Conservation (phyloP, 2,888 invertebrate species). For the Mesochorus sp. region DNA sequence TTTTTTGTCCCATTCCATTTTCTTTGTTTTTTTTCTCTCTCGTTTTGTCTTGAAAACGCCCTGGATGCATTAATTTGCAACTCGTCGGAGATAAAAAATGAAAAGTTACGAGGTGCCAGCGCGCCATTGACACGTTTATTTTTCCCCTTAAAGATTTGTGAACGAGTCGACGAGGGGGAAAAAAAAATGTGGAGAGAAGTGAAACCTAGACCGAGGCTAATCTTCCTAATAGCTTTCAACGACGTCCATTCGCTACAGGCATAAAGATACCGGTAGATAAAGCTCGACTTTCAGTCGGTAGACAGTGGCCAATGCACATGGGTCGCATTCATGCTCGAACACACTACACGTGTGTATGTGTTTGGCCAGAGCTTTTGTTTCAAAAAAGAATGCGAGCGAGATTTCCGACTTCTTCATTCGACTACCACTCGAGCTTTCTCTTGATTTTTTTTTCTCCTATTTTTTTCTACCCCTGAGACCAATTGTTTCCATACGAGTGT, state of each 20-base stretch:
- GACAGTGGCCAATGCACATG: not conserved
- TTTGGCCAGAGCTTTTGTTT: conserved; percentile 7
- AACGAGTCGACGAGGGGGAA: not conserved
- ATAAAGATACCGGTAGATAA: not conserved
- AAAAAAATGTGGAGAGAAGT: not conserved
- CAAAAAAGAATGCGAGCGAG: conserved; percentile 22
- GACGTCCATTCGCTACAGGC: not conserved
- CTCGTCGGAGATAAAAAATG: no score
- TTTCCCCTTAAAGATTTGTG: no score
- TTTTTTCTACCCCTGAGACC: not conserved
- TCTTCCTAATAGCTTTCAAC: conserved; percentile 20
- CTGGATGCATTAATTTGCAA: no score
- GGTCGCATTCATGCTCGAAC: not conserved
- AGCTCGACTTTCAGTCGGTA: not conserved
- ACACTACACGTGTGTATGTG: not conserved
- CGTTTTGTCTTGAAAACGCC: no score
- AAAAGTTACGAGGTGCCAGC: no score
- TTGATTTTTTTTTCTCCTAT: not conserved
- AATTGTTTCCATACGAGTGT: not conserved
- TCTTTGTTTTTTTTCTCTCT: no score
- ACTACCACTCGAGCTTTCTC: not conserved
- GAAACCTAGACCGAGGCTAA: conserved; percentile 12
- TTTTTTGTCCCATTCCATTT: no score
- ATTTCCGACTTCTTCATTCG: conserved; percentile 7
- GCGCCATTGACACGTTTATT: not conserved